Base-by-base conservation (phyloP, 2,113 vertebrate genomes). In the Amphilophus citrinellus region DNA sequence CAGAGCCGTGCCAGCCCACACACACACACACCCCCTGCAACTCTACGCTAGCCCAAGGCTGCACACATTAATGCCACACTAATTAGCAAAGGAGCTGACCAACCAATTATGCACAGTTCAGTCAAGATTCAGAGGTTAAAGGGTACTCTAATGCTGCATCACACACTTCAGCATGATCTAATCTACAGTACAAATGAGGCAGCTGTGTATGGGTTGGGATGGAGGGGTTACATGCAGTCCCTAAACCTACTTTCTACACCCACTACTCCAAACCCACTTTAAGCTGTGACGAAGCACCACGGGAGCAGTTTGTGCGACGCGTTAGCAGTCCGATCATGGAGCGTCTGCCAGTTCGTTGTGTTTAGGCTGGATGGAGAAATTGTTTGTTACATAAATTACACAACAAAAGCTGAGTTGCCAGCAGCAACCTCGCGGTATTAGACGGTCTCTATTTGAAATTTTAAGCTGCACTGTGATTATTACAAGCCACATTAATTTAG, bases 31-130 rank as follows among this genome's bases (percentile, higher is more conserved):
- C 83, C 75, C 76, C 81, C 68, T 59, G 80, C 59, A 84, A 77
- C 87, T 71, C 86, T 87, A 89, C 42, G 30, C 71, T 87, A 39
- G 91, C 94, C 92, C 78, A 77, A 76, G 94, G 92, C 88, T 57
- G 84, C 77, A 10, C 87, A 90, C 92, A 93, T 93, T 95, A 95
- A 94, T 91, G 92, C 88, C 59, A 88, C 87, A 68, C 89, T 95
- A 96, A 96, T 96, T 95, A 96, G 93, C 92, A 87, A 91, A 88
- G 86, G 89, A 94, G 93, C 90, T 95, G 94, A 95, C 94, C 95
- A 91, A 87, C 91, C 93, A 93, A 96, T 96, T 96, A 95, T 91
- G 83, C 91, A 94, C 93, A 94, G 94, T 92, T 96, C 95, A 95
- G 71, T 95, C 92, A 93, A 91, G 85, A 92, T 87, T 77, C 86